These are phyloP conservation scores for Luperina nickerlii DNA, from an alignment of 2,888 invertebrate species.

Conservation along the genomic window DNA sequence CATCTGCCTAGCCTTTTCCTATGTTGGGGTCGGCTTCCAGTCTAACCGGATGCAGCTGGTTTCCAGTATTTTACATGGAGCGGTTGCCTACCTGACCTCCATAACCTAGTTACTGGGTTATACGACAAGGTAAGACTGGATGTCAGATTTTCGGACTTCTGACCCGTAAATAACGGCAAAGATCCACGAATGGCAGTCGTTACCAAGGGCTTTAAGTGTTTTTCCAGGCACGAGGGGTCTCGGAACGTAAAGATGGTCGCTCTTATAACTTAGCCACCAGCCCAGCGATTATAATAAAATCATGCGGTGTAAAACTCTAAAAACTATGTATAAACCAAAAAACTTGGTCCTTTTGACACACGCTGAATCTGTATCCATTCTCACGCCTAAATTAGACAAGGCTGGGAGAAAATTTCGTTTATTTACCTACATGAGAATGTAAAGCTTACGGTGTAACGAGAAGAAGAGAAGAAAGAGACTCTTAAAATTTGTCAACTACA, in stretches of 20 bases:
- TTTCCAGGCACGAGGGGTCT: neutral
- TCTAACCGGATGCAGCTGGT: no score
- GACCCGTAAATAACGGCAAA: no score
- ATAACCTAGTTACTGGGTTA: no score
- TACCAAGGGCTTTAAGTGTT: no score
- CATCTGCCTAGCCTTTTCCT: no score
- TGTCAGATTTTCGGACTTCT: no score
- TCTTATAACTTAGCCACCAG: neutral
- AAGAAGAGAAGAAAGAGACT: no score
- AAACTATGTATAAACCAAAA: neutral
- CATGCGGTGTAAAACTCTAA: neutral
- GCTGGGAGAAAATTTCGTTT: constrained; percentile 36
- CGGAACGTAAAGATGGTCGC: neutral
- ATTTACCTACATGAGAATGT: constrained; percentile 36
- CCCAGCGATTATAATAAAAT: neutral
- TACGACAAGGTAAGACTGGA: no score
- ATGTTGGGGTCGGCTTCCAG: no score
- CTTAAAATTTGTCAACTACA: constrained; percentile 11
- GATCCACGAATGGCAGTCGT: no score
- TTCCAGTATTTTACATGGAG: no score
- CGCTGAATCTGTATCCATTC: constrained; percentile 14
- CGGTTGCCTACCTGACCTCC: no score
- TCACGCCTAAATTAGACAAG: constrained; percentile 17
- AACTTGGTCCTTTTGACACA: neutral
- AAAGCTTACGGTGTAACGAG: constrained; percentile 22